Base-by-base conservation (phyloP, 2,113 vertebrate species). In the Mirza zaza region DNA sequence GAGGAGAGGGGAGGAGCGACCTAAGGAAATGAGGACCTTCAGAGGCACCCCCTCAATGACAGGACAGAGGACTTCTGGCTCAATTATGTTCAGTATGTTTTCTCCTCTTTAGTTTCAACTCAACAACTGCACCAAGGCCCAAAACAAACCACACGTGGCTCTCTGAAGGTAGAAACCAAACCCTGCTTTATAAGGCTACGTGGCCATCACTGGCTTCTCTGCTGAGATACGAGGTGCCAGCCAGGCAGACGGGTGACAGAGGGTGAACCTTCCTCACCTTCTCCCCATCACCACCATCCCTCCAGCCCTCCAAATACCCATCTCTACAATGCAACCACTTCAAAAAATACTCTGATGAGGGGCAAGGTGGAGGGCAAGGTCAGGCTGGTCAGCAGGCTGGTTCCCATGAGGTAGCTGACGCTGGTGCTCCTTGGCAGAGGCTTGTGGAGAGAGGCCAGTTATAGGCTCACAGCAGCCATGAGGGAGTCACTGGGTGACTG, bases 171-270 rank as follows among this genome's bases (percentile, higher is more conserved):
- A 97, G 95, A 98, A 98, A 97, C 90, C 95, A 97, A 97, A 98
- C 85, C 96, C 97, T 97, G 91, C 87, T 98, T 98, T 97, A 97
- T 98, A 97, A 97, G 96, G 98, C 96, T 96, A 81, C 73, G 48
- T 67, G 88, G 95, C 93, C 71, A 42, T 48, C 71, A 80, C 14
- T 48, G 75, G 89, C 90, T 95, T 94, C 93, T 98, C 97, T 87
- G 83, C 52, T 87, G 71, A 96, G 79, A 94, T 25, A 71, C 4
- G 52, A 96, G 81, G 94, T 80, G 65, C 90, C 85, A 95, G 94
- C 63, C 94, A 93, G 86, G 82, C 50, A 61, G 75, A 61, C 27
- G 85, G 14, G 52, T 57, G 88, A 87, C 50, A 82, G 67, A 97
- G n/a, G 27, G 76, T 42, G 57, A 94, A 63, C 27, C 55, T 95